phyloP scores from a whole-genome alignment of 35 echinoderm and acorn worm genomes.

The Apostichopus parvimensis region DNA sequence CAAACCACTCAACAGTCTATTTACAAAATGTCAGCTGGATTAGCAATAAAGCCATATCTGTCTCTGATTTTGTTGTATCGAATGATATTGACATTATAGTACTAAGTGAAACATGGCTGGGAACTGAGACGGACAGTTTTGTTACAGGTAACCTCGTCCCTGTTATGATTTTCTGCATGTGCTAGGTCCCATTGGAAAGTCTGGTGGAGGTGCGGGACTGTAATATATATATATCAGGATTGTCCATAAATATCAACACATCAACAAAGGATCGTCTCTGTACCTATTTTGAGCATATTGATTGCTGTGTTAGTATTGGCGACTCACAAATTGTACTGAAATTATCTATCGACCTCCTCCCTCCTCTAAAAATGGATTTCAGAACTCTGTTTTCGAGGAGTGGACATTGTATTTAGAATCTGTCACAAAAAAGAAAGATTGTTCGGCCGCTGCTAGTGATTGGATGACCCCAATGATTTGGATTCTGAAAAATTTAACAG shows the following conservation, averaged over 20 bases:
- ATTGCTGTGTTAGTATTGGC: conserved; percentile 19
- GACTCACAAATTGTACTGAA: conserved; percentile 5
- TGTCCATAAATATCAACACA: conserved; percentile 24
- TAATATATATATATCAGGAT: conserved; percentile 46
- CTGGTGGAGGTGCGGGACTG: conserved; percentile 23
- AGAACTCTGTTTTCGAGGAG: conserved; percentile 31
- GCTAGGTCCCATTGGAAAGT: background rate
- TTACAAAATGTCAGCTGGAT: conserved; percentile 25
- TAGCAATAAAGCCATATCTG: conserved; percentile 42
- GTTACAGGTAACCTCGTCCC: conserved; percentile 20
- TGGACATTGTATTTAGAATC: conserved; percentile 22
- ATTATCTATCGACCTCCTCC: conserved; percentile 36
- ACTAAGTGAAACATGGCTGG: conserved; percentile 41
- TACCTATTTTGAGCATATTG: conserved; percentile 43
- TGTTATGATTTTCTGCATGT: conserved; percentile 35
- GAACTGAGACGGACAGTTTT: conserved; percentile 27
- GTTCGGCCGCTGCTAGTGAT: background rate
- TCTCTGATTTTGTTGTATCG: conserved; percentile 47
- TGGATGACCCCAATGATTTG: conserved; percentile 28
- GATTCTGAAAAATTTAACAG: conserved; percentile 10
- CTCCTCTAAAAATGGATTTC: conserved; percentile 28
- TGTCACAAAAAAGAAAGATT: background rate
- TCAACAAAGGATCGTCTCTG: conserved; percentile 33
- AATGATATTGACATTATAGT: conserved; percentile 54
- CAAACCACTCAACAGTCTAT: conserved; percentile 17